Conservation (phyloP, 1,140 invertebrate species). For the Hypothenemus hampei region DNA sequence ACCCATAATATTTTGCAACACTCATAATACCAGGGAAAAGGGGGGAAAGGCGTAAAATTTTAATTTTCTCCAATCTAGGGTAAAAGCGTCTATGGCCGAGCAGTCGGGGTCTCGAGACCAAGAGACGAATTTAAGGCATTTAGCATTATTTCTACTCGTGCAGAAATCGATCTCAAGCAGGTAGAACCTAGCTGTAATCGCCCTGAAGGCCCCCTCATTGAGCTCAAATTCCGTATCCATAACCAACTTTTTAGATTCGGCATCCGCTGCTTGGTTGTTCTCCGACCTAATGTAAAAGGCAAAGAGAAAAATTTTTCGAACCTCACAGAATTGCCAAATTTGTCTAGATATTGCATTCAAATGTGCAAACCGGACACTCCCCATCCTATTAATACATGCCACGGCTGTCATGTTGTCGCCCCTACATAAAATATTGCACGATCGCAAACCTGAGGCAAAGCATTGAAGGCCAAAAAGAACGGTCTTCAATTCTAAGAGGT, state of each 20-base stretch:
- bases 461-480: slow-evolving; percentile 12
- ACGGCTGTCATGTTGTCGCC: slow-evolving; percentile 37
- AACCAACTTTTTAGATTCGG: slow-evolving; percentile 26
- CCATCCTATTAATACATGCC: slow-evolving; percentile 35
- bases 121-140: slow-evolving; percentile 32
- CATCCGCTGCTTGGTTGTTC: slow-evolving; percentile 30
- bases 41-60: slow-evolving; percentile 39
- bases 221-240: slow-evolving; percentile 28
- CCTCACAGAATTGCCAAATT: slow-evolving; percentile 34
- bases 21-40: slow-evolving; percentile 30
- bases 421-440: slow-evolving; percentile 31
- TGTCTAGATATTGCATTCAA: slow-evolving; percentile 24
- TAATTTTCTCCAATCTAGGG: slow-evolving; percentile 26
- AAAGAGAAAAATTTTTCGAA: slow-evolving; percentile 27
- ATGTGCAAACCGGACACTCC: slow-evolving; percentile 24
- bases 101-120: slow-evolving; percentile 32
- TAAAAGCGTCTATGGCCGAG: slow-evolving; percentile 34
- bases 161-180: slow-evolving; percentile 31
- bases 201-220: slow-evolving; percentile 2
- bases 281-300: slow-evolving; percentile 32
- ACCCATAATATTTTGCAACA: slow-evolving; percentile 31
- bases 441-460: slow-evolving; percentile 9
- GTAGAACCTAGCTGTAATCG: slow-evolving; percentile 19
- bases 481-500: slow-evolving; percentile 18
- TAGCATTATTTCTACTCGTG: slow-evolving; percentile 32